phyloP scores from a whole-genome alignment of 2,113 vertebrate genomes.

The Ictalurus punctatus region DNA sequence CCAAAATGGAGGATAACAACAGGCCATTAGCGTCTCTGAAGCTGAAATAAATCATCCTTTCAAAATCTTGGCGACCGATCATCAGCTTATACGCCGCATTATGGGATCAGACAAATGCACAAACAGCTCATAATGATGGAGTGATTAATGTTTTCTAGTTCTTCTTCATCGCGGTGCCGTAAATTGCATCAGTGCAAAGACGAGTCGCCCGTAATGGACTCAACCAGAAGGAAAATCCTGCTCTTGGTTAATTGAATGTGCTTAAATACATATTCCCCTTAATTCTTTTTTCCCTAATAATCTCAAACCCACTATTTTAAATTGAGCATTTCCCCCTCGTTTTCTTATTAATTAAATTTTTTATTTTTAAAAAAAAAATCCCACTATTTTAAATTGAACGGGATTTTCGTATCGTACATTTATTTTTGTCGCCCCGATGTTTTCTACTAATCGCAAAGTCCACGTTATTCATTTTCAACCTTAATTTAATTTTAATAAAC shows the following conservation, averaged over 20 bases:
- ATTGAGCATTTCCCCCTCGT: background rate
- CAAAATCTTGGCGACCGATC: slow-evolving; percentile 46
- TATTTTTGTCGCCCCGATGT: background rate
- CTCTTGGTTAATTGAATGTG: slow-evolving; percentile 1
- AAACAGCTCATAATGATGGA: slow-evolving; percentile 25
- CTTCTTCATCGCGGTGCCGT: slow-evolving; percentile 26
- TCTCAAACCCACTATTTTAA: background rate
- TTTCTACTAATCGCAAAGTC: background rate
- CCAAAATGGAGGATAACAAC: slow-evolving; percentile 37
- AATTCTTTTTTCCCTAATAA: background rate
- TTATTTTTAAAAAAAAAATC: no score
- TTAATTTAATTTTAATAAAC: background rate
- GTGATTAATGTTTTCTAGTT: slow-evolving; percentile 54
- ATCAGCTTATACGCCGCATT: slow-evolving; percentile 42
- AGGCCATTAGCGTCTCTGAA: background rate
- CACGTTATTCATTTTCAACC: background rate
- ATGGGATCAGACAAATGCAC: slow-evolving; percentile 1
- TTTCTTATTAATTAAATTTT: background rate
- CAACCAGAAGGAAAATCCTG: background rate
- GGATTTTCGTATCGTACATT: no score
- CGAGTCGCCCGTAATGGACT: slow-evolving; percentile 10
- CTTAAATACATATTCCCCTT: background rate
- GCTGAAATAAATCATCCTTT: slow-evolving; percentile 47
- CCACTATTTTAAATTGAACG: no score
- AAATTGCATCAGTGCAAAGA: background rate